Evolutionary conservation across 2,888 invertebrate species (phyloP), one percentile per base, ranked within the genome.

Genomic region (Pristionchus exspectatus): DNA sequence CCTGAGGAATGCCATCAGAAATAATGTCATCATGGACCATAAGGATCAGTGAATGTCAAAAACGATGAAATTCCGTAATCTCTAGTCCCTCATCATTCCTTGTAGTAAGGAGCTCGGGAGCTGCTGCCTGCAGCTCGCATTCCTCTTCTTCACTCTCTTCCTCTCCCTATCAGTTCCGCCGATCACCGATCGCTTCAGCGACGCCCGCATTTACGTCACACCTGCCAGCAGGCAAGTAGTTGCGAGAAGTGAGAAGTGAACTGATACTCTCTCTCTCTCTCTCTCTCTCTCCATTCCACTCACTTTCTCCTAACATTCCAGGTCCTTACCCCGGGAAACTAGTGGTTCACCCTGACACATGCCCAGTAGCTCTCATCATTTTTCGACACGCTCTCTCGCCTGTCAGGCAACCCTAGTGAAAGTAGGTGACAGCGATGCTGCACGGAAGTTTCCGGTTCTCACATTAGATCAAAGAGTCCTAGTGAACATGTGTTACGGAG

Each of bases 161-260:
- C 59, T 84, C 59, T 63, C 84, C 38, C 84, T 84, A 56, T 84
- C 84, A 84, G 59, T 84, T 12, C 84, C 59, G 21, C 84, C 59
- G 50, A 84, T 84, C 84, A 84, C 27, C 81, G 81, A 81, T 27
- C 81, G 38, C 18, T 50, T 81, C 50, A 18, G 44, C n/a, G n/a
- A 44, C 9, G 18, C 27, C 1, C 81, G 81, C 44, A 50, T 81
- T 54, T 81, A 81, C 81, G 81, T 81, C 50, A 81, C 81, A 18
- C 81, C 81, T 21, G 50, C 81, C 27, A 81, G 50, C 50, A 44
- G 81, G 81, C 50, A 18, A 44, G 81, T 54, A 3, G 24, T 16
- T 10, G 12, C 9, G 44, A 50, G 44, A 50, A 12, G 38, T 38
- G 44, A 50, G 44, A 50, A 50, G 44, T 50, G 44, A 50, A 50